Evolutionary conservation across 2,113 vertebrate genomes (phyloP), one percentile per base, ranked within the genome.

Genomic region (Heliornis fulica): DNA sequence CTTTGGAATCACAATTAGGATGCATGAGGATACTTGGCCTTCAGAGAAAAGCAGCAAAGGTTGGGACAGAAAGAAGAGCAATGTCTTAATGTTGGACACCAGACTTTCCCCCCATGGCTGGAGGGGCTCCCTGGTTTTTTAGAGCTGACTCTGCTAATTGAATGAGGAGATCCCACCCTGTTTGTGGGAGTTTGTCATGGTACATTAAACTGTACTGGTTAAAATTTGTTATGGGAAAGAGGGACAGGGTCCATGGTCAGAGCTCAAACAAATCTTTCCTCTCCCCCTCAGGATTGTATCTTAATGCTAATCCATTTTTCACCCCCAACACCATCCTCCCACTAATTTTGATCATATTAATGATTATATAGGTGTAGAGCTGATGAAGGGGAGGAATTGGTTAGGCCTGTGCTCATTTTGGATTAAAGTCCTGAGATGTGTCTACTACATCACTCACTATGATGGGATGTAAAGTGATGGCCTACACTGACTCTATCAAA

Each of bases 41-140:
- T n/a, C 9, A 13, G 8, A 68, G 60, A 50, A 63, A 61, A 87
- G 40, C 19, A 40, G 71, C 28, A 43, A 50, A 78, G 13, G 11
- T 21, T 57, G n/a, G 53, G 72, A 28, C 7, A 59, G 31, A 34
- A 68, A n/a, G 26, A 68, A 43, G 18, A 72, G 9, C 11, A 10
- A 12, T 0, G 1, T 51, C 69, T 71, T 0, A 1, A 18, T 1
- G 5, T 21, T 36, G 79, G 29, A 17, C 34, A 56, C 56, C 56
- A 40, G 50, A 22, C 10, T 40, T 79, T 79, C 18, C 4, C 40
- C 29, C 53, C 3, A 0, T 36, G 64, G 53, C 46, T 11, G 32
- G 38, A 53, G 32, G 7, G 46, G 31, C 46, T 71, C 32, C 23
- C 8, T n/a, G 80, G 41, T 66, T 84, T 41, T 29, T 51, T 43